Conservation (phyloP, 2,888 invertebrate species). For the Periphyllus acericola region DNA sequence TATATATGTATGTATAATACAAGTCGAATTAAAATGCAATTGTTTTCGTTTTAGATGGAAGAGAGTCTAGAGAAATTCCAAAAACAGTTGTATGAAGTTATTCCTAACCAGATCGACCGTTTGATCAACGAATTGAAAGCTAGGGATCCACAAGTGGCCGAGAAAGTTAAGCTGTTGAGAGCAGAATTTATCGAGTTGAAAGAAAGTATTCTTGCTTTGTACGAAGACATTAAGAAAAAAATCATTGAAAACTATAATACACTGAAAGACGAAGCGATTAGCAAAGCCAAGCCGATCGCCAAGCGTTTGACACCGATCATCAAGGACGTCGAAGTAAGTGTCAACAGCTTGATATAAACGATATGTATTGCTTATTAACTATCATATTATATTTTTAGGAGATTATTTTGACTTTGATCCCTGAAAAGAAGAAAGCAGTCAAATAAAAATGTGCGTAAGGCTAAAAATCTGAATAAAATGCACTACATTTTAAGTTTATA, state of each 20-base stretch:
- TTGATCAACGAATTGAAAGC: conserved; percentile 19
- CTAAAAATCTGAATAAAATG: neutral
- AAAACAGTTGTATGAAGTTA: conserved; percentile 5
- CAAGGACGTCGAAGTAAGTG: conserved; percentile 50
- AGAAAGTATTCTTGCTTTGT: neutral
- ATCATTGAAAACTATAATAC: neutral
- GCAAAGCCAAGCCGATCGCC: conserved; percentile 39
- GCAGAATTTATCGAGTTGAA: conserved; percentile 5
- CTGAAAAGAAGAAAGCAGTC: conserved; percentile 30
- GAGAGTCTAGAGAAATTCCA: neutral
- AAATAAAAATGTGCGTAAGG: neutral
- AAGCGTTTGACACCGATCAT: conserved; percentile 44
- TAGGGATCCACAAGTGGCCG: conserved; percentile 14
- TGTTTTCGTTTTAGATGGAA: conserved; percentile 12
- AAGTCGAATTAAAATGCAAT: neutral
- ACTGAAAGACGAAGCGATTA: neutral
- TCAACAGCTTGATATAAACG: neutral
- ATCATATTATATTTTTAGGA: conserved; percentile 34
- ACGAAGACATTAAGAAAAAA: conserved; percentile 36
- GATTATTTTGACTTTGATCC: conserved; percentile 27
- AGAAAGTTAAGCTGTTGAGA: conserved; percentile 40
- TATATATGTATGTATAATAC: too few relatives aligned
- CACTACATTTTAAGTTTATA: conserved; percentile 22
- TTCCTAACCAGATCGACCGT: conserved; percentile 21
- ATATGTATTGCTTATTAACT: neutral